Evolutionary conservation across 2,888 invertebrate genomes (phyloP).

Genomic region (Mellilla xanthometata): DNA sequence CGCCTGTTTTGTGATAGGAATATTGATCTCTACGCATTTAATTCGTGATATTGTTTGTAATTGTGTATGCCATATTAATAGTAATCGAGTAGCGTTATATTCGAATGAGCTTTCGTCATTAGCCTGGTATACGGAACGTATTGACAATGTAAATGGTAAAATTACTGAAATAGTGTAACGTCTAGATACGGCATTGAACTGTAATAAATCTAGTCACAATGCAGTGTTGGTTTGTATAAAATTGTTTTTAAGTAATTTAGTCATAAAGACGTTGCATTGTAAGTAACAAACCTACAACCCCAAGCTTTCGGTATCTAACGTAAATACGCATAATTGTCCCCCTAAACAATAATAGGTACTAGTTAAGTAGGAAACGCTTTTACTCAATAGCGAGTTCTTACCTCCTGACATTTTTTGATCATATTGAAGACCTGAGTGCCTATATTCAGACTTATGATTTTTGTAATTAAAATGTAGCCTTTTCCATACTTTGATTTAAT

Average conservation of each 20-base stretch:
- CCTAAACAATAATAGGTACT: conserved; percentile 36
- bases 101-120: conserved; percentile 77
- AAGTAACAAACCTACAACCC: conserved; percentile 44
- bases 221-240: conserved; percentile 28
- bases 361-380: conserved; percentile 22
- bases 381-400: conserved; percentile 16
- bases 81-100: conserved; percentile 62
- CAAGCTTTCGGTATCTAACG: conserved; percentile 50
- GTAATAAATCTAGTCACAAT: conserved; percentile 55
- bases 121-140: conserved; percentile 70
- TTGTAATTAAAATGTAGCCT: conserved; percentile 1
- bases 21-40: conserved; percentile 25
- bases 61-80: conserved; percentile 57
- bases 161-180: conserved; percentile 52
- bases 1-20: conserved; percentile 17
- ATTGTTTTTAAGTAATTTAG: conserved; percentile 37
- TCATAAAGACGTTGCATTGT: conserved; percentile 45
- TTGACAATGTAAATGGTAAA: conserved; percentile 48
- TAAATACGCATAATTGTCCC: conserved; percentile 29
- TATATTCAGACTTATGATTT: conserved; percentile 23
- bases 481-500: no score
- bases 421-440: conserved; percentile 15
- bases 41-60: conserved; percentile 40
- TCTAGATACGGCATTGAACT: conserved; percentile 50
- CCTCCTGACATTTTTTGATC: background rate